Base-by-base conservation (phyloP, 2,797 vertebrate species). In the Kryptolebias ocellatus region DNA sequence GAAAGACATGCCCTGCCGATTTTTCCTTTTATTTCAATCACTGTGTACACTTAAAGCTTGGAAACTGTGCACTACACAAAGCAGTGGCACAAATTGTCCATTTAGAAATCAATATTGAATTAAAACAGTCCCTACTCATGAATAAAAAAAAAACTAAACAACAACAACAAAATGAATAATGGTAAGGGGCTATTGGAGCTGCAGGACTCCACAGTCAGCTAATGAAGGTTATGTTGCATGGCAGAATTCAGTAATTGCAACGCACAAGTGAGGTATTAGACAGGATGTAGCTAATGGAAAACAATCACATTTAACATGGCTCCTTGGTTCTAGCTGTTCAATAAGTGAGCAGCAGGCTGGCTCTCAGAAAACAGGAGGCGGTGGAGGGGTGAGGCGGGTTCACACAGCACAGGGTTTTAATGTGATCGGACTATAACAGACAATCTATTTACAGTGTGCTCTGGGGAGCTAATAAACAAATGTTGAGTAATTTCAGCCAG, bases 401-500 rank as follows among this genome's bases (percentile, higher is more conserved):
- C 91, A 90, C 93, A 92, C 93, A 87, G 95, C 94, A 94, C 93
- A 91, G 79, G 94, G 83, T 95, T 98, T 97, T 98, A 98, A 98
- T 98, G 96, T 96, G 96, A 97, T 98, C 96, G 95, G 96, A 97
- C 97, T 97, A 95, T 98, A 98, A 98, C 96, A 97, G 96, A 98
- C 97, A 97, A 98, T 99, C 97, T 98, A 98, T 98, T 98, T 98
- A 98, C 96, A 96, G 96, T 95, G 95, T 96, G 95, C 97, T 98
- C 97, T 95, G 92, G 97, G 97, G 97, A 98, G 96, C 97, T 96
- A 96, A 98, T 98, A 98, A 98, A 98, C 97, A 97, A 99, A 98
- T 99, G 97, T 97, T 98, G 97, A 99, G 96, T 98, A 98, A 98
- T 99, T 98, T 98, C 96, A 98, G 97, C 96, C 97, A 98, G 96